Conservation (phyloP, 2,797 vertebrate species). For the Astyanax mexicanus region DNA sequence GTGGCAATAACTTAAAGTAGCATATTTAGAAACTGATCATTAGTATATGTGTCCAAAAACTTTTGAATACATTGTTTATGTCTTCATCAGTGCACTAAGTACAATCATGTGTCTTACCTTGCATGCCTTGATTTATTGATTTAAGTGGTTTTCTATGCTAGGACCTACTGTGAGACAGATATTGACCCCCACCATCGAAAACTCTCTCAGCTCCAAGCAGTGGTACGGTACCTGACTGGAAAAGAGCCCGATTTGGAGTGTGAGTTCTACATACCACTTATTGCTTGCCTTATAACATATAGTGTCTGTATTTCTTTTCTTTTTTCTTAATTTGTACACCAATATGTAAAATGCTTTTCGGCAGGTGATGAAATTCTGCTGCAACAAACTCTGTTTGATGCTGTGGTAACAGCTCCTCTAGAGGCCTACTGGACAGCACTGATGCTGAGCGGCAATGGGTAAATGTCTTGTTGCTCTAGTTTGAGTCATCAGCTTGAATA, state of each 20-base stretch:
- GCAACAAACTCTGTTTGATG: slow-evolving; percentile 91
- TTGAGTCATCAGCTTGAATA: too few relatives aligned
- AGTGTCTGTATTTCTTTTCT: not conserved
- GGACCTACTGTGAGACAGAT: slow-evolving; percentile 96
- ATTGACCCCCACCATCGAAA: slow-evolving; percentile 91
- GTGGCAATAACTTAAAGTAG: too few relatives aligned
- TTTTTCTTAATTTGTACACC: not conserved
- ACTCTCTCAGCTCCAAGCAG: slow-evolving; percentile 89
- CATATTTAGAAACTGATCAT: too few relatives aligned
- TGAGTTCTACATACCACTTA: slow-evolving; percentile 68
- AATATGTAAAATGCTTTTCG: not conserved
- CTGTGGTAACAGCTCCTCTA: slow-evolving; percentile 92
- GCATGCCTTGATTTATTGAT: not conserved
- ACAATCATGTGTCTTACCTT: not conserved
- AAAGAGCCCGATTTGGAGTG: slow-evolving; percentile 92
- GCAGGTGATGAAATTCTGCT: slow-evolving; percentile 91
- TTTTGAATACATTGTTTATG: too few relatives aligned
- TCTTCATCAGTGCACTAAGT: too few relatives aligned
- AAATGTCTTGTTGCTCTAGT: slow-evolving; percentile 37
- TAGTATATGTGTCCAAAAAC: too few relatives aligned
- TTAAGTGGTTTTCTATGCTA: slow-evolving; percentile 56
- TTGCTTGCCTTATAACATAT: not conserved
- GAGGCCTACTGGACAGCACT: slow-evolving; percentile 95
- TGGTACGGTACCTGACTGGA: slow-evolving; percentile 86
- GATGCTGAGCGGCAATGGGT: slow-evolving; percentile 84